phyloP scores from a whole-genome alignment of 2,797 vertebrate species.

The Ispidina lecontei region DNA sequence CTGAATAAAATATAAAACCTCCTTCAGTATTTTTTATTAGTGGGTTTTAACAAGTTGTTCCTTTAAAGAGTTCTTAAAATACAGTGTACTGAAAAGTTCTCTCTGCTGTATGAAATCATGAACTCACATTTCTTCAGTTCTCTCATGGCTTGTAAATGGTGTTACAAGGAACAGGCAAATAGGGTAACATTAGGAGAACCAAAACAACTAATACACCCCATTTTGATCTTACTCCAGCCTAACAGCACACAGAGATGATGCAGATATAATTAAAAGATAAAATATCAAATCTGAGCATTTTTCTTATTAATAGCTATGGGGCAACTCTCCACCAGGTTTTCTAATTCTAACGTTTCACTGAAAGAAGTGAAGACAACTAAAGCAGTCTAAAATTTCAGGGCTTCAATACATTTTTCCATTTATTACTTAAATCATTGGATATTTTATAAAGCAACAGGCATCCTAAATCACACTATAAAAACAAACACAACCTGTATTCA shows the following conservation, averaged over 20 bases:
- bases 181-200: neutral
- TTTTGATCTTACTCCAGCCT: neutral
- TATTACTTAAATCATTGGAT: neutral
- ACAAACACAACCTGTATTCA: neutral
- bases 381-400: neutral
- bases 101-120: neutral
- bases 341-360: neutral
- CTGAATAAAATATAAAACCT: neutral
- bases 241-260: neutral
- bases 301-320: neutral
- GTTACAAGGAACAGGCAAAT: neutral
- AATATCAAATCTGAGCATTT: neutral
- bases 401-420: neutral
- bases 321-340: neutral
- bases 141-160: neutral
- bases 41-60: neutral
- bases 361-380: neutral
- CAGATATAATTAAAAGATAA: neutral
- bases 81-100: neutral
- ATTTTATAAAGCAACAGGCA: neutral
- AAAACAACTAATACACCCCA: neutral
- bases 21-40: neutral
- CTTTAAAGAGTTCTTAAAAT: neutral
- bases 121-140: neutral
- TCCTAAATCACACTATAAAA: neutral